These are phyloP conservation scores for Dromius quadrimaculatus DNA, from an alignment of 2,888 invertebrate species.

Conservation along the genomic window DNA sequence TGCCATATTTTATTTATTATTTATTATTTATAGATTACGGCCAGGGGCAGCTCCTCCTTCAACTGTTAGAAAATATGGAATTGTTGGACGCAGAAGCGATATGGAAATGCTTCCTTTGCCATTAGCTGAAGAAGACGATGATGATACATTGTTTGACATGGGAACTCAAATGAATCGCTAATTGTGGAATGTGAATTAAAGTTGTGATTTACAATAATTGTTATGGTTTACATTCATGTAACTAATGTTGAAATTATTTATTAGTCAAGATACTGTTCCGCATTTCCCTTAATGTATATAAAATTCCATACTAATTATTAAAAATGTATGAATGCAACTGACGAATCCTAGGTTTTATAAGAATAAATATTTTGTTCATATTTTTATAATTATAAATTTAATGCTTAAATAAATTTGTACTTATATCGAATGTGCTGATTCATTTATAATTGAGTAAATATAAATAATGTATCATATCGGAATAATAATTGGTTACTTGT, in stretches of 20 bases:
- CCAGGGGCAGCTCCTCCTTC: constrained; percentile 56
- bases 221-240: constrained; percentile 13
- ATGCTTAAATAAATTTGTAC: constrained; percentile 47
- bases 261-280: constrained; percentile 9
- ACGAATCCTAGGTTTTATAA: constrained; percentile 42
- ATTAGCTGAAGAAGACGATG: constrained; percentile 65
- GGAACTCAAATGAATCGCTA: constrained; percentile 51
- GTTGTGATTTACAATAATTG: constrained; percentile 10
- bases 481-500: constrained; percentile 7
- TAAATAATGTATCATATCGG: neutral
- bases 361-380: constrained; percentile 47
- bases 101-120: constrained; percentile 66
- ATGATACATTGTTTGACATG: constrained; percentile 65
- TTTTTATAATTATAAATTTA: constrained; percentile 50
- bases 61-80: constrained; percentile 64
- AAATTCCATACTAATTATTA: constrained; percentile 26
- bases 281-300: constrained; percentile 29
- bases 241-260: constrained; percentile 20
- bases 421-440: constrained; percentile 29
- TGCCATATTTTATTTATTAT: neutral
- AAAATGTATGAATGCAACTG: constrained; percentile 41
- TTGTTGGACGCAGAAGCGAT: constrained; percentile 63
- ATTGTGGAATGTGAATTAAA: neutral
- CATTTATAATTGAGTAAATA: neutral
- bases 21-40: constrained; percentile 55